Conservation (phyloP, 2,888 invertebrate genomes). For the Caenorhabditis virilis region DNA sequence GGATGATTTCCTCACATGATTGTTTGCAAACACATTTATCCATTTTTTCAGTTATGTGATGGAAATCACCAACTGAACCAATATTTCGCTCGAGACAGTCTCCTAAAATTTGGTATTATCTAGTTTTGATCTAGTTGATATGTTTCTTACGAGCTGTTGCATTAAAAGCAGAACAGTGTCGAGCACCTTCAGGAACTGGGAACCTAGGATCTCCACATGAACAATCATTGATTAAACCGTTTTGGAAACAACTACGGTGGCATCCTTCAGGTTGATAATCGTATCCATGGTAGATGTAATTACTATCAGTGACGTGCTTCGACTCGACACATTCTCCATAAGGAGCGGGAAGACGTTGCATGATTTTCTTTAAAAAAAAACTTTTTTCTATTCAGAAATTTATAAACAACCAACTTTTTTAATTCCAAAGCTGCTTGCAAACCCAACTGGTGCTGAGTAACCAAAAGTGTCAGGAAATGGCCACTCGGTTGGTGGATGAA, state of each 20-base stretch:
- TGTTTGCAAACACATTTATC: slow-evolving; percentile 53
- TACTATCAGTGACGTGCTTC: slow-evolving; percentile 24
- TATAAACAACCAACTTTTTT: slow-evolving; percentile 39
- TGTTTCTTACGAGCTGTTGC: slow-evolving; percentile 48
- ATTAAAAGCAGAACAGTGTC: slow-evolving; percentile 55
- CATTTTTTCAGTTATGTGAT: slow-evolving; percentile 53
- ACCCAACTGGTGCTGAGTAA: slow-evolving; percentile 56
- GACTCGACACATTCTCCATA: slow-evolving; percentile 50
- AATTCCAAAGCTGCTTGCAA: slow-evolving; percentile 54
- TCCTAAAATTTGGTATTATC: slow-evolving; percentile 20
- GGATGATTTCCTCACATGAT: slow-evolving; percentile 46
- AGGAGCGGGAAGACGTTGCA: slow-evolving; percentile 49
- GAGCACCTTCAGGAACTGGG: slow-evolving; percentile 41
- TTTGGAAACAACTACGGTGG: slow-evolving; percentile 57
- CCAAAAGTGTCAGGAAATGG: slow-evolving; percentile 61
- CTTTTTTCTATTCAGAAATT: neutral
- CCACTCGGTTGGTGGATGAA: slow-evolving; percentile 52
- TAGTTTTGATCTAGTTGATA: neutral
- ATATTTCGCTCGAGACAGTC: slow-evolving; percentile 50
- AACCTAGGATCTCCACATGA: slow-evolving; percentile 56
- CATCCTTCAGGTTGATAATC: slow-evolving; percentile 59
- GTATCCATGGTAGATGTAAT: slow-evolving; percentile 49
- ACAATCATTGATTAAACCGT: slow-evolving; percentile 47
- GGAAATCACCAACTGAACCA: slow-evolving; percentile 53
- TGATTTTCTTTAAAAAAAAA: slow-evolving; percentile 37